Percentiles rank a stretch among this genome's conserved stretches.
Conservation (phyloP, 2,113 vertebrate species). For the Misgurnus mizolepis region DNA sequence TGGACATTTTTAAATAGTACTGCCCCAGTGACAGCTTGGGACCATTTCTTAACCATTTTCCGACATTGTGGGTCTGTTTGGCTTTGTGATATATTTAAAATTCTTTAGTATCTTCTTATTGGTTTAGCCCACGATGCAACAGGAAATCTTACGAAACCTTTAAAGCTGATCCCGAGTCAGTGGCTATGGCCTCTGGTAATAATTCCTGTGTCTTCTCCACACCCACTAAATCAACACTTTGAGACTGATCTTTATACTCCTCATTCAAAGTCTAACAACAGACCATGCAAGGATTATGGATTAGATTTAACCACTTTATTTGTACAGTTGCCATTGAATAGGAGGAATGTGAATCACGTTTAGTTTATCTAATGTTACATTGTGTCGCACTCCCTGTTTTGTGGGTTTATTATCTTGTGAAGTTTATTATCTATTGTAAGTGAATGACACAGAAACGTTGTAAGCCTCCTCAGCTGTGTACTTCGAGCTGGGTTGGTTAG, state of each 20-base stretch:
- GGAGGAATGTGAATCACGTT: conserved; percentile 17
- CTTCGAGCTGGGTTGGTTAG: conserved; percentile 10
- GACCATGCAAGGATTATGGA: background rate
- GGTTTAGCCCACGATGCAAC: background rate
- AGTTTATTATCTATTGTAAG: conserved; percentile 5
- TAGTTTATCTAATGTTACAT: background rate
- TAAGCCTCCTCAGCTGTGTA: background rate
- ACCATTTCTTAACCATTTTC: no score
- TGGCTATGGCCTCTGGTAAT: conserved; percentile 7
- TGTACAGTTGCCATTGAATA: background rate
- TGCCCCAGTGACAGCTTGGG: no score
- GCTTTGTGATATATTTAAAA: background rate
- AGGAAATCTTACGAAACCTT: background rate
- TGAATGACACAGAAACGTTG: background rate
- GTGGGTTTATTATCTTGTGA: background rate
- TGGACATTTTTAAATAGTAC: no score
- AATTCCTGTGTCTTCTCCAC: conserved; percentile 30
- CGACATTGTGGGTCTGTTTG: background rate
- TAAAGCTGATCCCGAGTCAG: conserved; percentile 31
- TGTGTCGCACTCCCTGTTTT: background rate
- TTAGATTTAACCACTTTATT: conserved; percentile 22
- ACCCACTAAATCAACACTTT: conserved; percentile 38
- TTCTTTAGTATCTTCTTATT: conserved; percentile 10
- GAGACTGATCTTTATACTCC: conserved; percentile 30
- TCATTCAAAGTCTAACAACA: conserved; percentile 41